Conservation (phyloP, 2,888 invertebrate species). For the Bruchidius siliquastri region DNA sequence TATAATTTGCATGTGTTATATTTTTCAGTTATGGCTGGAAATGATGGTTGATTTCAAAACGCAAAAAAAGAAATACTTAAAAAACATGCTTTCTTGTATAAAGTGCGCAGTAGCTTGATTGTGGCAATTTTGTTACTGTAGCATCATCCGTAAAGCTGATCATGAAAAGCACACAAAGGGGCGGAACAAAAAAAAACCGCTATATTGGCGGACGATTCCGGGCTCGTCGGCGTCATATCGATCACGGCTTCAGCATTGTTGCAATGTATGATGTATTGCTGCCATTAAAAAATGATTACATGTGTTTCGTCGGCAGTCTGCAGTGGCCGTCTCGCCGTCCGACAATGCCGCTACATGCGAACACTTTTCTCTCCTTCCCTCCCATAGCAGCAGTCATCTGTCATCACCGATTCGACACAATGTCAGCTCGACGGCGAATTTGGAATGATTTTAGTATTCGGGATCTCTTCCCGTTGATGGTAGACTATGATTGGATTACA, state of each 20-base stretch:
- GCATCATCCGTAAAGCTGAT: background rate
- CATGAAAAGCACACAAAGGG: background rate
- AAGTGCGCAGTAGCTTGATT: no score
- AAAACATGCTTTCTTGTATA: no score
- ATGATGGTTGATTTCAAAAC: no score
- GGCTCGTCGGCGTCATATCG: background rate
- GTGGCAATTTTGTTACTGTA: background rate
- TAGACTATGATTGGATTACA: no score
- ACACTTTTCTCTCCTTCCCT: background rate
- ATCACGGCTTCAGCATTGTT: background rate
- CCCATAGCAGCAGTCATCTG: background rate
- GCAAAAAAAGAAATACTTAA: no score
- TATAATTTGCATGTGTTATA: no score
- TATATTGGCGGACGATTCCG: background rate
- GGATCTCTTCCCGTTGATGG: no score
- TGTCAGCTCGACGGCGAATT: background rate
- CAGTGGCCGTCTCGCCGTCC: background rate
- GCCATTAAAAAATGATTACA: conserved; percentile 24
- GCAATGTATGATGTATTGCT: conserved; percentile 10
- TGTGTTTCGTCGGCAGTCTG: conserved; percentile 13
- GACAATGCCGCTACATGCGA: background rate
- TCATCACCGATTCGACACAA: background rate
- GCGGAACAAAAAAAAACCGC: background rate
- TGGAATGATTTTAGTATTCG: background rate
- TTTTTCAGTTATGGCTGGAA: no score